Base-by-base conservation (phyloP, 2,113 vertebrate genomes). In the Oxyura jamaicensis region DNA sequence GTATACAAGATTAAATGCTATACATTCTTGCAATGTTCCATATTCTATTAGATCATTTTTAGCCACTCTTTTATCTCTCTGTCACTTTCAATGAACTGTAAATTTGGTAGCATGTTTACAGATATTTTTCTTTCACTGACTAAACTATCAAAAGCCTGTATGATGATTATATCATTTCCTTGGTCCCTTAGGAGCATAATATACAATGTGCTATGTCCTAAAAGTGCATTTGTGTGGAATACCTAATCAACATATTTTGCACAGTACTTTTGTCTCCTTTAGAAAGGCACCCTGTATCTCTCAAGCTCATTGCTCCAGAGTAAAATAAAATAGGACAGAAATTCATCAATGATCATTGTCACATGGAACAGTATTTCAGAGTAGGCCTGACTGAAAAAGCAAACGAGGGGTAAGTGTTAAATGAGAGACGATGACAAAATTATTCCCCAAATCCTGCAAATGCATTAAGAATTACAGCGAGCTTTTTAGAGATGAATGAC, bases 1-100 rank as follows among this genome's bases (percentile, higher is more conserved):
- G 41, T 91, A 74, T 60, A 94, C 59, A 87, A 92, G 77, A 96
- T 75, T 69, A 92, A 95, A 93, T 48, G 72, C 12, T 81, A 50
- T 58, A 77, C 58, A 44, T 81, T 88, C 60, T 63, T 86, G 13
- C 72, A 91, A 11, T 25, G 56, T 62, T 75, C 77, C 75, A 35
- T 35, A 77, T 77, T 92, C 36, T 63, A 41, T 65, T 77, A 4
- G 41, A 62, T 68, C 13, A 78, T 80, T 94, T 81, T 87, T 68
- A 87, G 80, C 48, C 3, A 0, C 56, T 95, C 79, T 85, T 95
- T 85, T 88, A 85, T 93, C 71, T 95, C 79, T 78, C 35, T 90
- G 88, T 91, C 95, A 95, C 66, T 95, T 95, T 63, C 92, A 94
- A 91, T 94, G 77, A 96, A 90, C 86, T 95, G 86, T 83, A 94